Evolutionary conservation across 2,113 vertebrate genomes (phyloP).

Genomic region (Cavia porcellus): DNA sequence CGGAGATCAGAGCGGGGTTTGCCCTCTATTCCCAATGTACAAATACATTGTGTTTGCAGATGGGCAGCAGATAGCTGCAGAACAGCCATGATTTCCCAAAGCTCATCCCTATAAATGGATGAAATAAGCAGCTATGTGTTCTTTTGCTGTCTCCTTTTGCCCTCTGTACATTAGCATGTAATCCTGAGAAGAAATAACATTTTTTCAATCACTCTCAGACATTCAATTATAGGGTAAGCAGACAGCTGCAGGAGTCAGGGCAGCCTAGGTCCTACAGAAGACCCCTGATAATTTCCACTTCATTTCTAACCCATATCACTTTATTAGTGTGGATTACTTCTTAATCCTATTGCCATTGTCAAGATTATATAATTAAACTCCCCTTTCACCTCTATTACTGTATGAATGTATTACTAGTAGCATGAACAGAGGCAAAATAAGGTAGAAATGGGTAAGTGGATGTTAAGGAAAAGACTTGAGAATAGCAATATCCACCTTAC

Average conservation of each 20-base stretch:
- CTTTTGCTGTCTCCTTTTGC: constrained; percentile 91
- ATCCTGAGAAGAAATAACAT: constrained; percentile 95
- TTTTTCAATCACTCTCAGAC: constrained; percentile 94
- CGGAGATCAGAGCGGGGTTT: constrained; percentile 92
- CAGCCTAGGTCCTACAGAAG: constrained; percentile 87
- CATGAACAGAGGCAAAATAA: constrained; percentile 85
- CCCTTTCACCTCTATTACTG: constrained; percentile 93
- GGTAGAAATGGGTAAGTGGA: constrained; percentile 65
- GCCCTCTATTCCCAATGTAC: constrained; percentile 92
- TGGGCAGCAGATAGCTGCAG: constrained; percentile 91
- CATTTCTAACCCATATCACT: constrained; percentile 91
- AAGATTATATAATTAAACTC: constrained; percentile 94
- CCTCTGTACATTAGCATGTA: constrained; percentile 95
- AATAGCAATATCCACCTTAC: background rate
- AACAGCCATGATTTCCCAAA: constrained; percentile 95
- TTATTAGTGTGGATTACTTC: constrained; percentile 94
- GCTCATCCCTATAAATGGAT: constrained; percentile 92
- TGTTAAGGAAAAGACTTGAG: constrained; percentile 70
- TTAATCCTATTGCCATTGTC: constrained; percentile 95
- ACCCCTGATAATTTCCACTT: constrained; percentile 92
- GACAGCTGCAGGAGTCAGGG: constrained; percentile 92
- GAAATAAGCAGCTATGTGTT: constrained; percentile 94
- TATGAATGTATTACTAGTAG: constrained; percentile 87
- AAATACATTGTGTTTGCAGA: constrained; percentile 96
- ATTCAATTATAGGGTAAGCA: constrained; percentile 95